Percentiles rank a stretch among this genome's conserved stretches.
Conservation (phyloP, 2,888 invertebrate species). For the Thymelicus lineola region DNA sequence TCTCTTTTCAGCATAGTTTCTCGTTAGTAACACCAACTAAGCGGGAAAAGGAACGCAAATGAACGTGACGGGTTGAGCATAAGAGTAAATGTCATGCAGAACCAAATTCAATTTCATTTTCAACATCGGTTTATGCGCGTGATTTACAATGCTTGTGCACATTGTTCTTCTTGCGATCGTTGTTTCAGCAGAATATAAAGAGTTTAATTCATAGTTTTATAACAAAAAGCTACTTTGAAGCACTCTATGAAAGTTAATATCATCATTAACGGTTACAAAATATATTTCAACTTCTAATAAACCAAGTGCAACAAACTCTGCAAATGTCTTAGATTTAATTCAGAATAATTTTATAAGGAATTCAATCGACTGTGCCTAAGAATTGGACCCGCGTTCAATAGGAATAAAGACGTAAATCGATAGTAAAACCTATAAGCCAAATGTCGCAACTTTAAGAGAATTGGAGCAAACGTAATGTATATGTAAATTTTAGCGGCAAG, state of each 20-base stretch:
- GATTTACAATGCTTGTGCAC: conserved; percentile 68
- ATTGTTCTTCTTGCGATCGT: conserved; percentile 46
- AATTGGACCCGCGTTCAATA: conserved; percentile 23
- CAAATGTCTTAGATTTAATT: conserved; percentile 23
- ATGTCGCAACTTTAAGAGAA: conserved; percentile 45
- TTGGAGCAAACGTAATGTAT: conserved; percentile 46
- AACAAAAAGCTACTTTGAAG: neutral
- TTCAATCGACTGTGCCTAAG: conserved; percentile 14
- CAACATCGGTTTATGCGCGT: conserved; percentile 69
- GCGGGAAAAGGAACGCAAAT: conserved; percentile 57
- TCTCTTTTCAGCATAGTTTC: conserved; percentile 61
- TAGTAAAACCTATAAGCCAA: conserved; percentile 37
- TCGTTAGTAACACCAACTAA: conserved; percentile 44
- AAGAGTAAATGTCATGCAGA: conserved; percentile 71
- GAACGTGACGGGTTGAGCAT: conserved; percentile 61
- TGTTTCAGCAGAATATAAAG: conserved; percentile 40
- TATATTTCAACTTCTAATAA: conserved; percentile 17
- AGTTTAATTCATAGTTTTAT: conserved; percentile 25
- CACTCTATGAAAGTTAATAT: neutral
- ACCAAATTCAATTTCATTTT: conserved; percentile 72
- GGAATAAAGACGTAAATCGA: conserved; percentile 44
- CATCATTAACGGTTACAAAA: neutral
- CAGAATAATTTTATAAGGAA: conserved; percentile 24
- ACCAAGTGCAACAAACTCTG: conserved; percentile 14
- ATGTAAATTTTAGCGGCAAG: conserved; percentile 43